Base-by-base conservation (phyloP, 2,797 vertebrate genomes). In the Anableps anableps region DNA sequence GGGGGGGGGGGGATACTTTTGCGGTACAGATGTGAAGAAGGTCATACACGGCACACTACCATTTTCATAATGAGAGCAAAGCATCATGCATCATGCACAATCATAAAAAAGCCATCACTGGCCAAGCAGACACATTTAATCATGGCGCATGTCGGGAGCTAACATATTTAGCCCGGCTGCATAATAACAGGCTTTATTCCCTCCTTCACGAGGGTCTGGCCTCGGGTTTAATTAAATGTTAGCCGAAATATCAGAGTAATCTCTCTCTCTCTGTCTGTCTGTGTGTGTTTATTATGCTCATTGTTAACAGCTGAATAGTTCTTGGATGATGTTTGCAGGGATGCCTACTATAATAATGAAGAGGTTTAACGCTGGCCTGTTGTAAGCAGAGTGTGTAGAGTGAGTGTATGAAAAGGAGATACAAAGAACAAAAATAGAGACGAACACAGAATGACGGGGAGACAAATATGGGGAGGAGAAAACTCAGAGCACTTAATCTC, bases 31-130 rank as follows among this genome's bases (percentile, higher is more conserved):
- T 72, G 64, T 76, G 55, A 85, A 88, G 90, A 88, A 93, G 91
- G 93, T 94, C 93, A 93, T 74, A 86, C 88, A 80, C 81, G 77
- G 83, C 87, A 86, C 88, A 85, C 79, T 88, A 89, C 89, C 92
- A 94, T 95, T 95, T 94, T 93, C 93, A 94, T 95, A 94, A 95
- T 94, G 94, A 95, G 89, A 82, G 85, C 78, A 53, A 87, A 85
- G 91, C 91, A 92, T 93, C 90, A 86, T 93, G 93, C 88, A 91
- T 94, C 93, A 91, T 89, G 92, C 84, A 77, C 85, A 93, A 92
- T 91, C 91, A 93, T 95, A 93, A 94, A 93, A 91, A 94, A 92
- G 85, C 85, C 92, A 92, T 94, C 89, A 89, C 75, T 74, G 90
- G 73, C 87, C 81, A 91, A 76, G 91, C 91, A 91, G 92, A 91